These are phyloP conservation scores for Taurulus bubalis DNA, from an alignment of 2,113 vertebrate species.

Conservation along the genomic window DNA sequence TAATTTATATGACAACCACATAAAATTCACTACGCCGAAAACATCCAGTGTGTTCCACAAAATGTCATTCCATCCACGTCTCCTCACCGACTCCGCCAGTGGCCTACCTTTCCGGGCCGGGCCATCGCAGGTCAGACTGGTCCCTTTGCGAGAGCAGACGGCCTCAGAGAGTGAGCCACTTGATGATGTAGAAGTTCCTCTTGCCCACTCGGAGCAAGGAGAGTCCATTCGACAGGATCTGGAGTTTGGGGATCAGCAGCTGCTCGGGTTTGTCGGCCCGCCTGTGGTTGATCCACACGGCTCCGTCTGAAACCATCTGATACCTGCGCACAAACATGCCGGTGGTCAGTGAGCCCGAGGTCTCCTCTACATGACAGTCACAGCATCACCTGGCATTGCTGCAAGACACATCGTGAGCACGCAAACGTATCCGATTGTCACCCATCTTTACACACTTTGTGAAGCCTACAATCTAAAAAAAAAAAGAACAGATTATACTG, in stretches of 20 bases:
- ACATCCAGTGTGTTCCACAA: background rate
- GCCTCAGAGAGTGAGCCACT: constrained; percentile 88
- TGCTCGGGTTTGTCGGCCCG: constrained; percentile 87
- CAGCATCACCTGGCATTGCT: background rate
- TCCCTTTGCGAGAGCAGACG: background rate
- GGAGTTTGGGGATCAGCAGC: constrained; percentile 89
- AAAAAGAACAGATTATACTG: background rate
- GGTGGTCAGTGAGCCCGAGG: background rate
- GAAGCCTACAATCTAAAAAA: background rate
- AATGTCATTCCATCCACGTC: constrained; percentile 18
- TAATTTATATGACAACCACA: constrained; percentile 27
- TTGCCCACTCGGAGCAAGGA: constrained; percentile 92
- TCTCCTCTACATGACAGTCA: background rate
- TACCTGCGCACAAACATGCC: constrained; percentile 82
- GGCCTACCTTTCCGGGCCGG: constrained; percentile 56
- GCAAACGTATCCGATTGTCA: background rate
- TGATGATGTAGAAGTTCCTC: constrained; percentile 94
- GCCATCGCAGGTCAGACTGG: constrained; percentile 14
- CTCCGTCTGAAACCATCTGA: constrained; percentile 90
- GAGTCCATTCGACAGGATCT: constrained; percentile 95
- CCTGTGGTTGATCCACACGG: constrained; percentile 92
- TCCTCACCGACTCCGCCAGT: constrained; percentile 20
- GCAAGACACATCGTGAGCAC: background rate
- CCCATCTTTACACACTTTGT: background rate
- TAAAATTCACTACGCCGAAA: background rate